Base-by-base conservation (phyloP, 2,888 invertebrate species). In the Onthophagus sagittarius region DNA sequence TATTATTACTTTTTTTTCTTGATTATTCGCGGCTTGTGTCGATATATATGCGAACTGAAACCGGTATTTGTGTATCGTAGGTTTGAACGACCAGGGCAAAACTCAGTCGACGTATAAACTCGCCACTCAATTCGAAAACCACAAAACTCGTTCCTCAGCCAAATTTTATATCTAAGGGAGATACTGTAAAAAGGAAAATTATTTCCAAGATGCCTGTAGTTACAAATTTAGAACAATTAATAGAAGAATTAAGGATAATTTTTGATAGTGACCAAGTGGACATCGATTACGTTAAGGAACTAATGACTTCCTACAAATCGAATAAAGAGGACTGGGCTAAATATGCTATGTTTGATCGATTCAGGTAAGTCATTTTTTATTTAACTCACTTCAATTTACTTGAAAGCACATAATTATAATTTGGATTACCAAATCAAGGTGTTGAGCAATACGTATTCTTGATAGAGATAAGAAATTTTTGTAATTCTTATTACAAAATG, bases 301-400 rank as follows among this genome's bases (percentile, higher is more conserved):
- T 98, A 73, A 93, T 94, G 89, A 83, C 86, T 0, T 85, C 89
- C 0, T 99, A 99, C 87, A 94, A 93, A 83, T 96, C 96, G 63
- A 93, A 97, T 80, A 92, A 93, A 0, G 89, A 89, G 15, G 98
- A 99, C 77, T 99, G 99, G 99, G 92, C 90, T 82, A 94, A 94
- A 83, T 99, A 90, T 82, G 97, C 98, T 2, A 97, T 97, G 83
- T 98, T 96, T 82, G 98, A 98, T 85, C 90, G 94, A 83, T 93
- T 92, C 86, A 91, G 94, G 96, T 96, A 84, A 84, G 84, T 77
- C 33, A 23, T 15, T 70, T 53, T 53, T 53, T 53, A n/a, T n/a
- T 53, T 53, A 53, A 9, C 11, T 53, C 11, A 11, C 2, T 53
- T 53, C 5, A 53, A 9, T 9, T 33, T 33, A 33, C 7, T 33